Evolutionary conservation across 2,888 invertebrate species (phyloP).

Genomic region (Limulus polyphemus): DNA sequence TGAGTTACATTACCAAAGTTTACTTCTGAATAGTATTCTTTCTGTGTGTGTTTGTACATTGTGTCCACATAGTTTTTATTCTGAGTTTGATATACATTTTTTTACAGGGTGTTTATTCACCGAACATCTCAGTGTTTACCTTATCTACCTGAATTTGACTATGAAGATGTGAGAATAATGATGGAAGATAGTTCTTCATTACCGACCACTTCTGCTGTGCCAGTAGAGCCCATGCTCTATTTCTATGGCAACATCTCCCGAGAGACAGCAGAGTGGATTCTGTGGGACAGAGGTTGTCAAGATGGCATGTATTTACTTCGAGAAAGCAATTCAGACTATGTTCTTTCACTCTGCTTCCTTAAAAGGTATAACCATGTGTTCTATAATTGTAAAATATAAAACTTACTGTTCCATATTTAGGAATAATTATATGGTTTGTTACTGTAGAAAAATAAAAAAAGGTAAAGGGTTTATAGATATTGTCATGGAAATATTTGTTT

Average conservation of each 20-base stretch:
- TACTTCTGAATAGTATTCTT: too few species aligned
- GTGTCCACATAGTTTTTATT: too few species aligned
- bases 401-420: too few species aligned
- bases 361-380: conserved; percentile 24
- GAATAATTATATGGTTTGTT: too few species aligned
- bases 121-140: conserved; percentile 16
- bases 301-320: conserved; percentile 30
- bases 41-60: too few species aligned
- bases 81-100: too few species aligned
- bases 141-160: conserved; percentile 17
- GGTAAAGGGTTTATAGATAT: too few species aligned
- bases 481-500: too few species aligned
- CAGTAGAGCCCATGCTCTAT: conserved; percentile 24
- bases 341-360: conserved; percentile 28
- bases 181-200: conserved; percentile 10
- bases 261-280: conserved; percentile 29
- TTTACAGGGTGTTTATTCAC: too few species aligned
- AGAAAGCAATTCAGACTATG: conserved; percentile 28
- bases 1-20: too few species aligned
- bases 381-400: background rate
- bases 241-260: conserved; percentile 29
- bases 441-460: too few species aligned
- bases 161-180: conserved; percentile 15
- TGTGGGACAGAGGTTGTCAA: conserved; percentile 28
- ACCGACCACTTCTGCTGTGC: conserved; percentile 12